Percentiles rank a stretch among this genome's conserved stretches.
Conservation (phyloP, 2,797 vertebrate genomes). For the Tenualosa thibaudeaui region DNA sequence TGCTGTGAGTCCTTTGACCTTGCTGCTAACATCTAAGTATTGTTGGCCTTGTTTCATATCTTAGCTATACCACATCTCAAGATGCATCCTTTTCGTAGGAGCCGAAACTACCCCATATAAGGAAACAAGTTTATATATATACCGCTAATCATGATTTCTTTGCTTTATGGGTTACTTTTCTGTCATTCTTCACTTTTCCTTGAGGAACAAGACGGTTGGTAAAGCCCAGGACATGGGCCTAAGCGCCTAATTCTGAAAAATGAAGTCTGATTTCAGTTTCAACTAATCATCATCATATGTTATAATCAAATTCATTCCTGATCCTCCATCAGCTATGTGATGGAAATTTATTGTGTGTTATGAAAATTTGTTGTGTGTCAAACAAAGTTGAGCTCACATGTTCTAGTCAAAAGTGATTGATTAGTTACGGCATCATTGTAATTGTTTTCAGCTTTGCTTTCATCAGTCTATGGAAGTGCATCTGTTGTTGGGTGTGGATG, state of each 20-base stretch:
- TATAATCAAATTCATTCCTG: neutral
- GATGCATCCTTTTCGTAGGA: slow-evolving; percentile 32
- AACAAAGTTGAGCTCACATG: neutral
- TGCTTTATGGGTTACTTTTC: slow-evolving; percentile 43
- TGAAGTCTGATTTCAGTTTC: neutral
- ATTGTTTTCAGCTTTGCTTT: neutral
- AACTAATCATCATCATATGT: neutral
- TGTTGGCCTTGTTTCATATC: neutral
- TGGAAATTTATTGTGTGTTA: neutral
- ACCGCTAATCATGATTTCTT: slow-evolving; percentile 27
- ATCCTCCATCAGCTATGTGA: neutral
- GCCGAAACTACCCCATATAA: slow-evolving; percentile 39
- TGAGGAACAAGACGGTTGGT: neutral
- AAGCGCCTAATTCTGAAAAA: neutral
- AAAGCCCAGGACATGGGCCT: neutral
- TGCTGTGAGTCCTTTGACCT: neutral
- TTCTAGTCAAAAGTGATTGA: neutral
- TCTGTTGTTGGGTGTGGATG: neutral
- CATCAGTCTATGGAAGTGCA: neutral
- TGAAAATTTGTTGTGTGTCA: neutral
- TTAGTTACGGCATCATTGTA: neutral
- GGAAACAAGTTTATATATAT: slow-evolving; percentile 45
- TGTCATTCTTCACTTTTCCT: slow-evolving; percentile 31
- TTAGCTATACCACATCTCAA: neutral
- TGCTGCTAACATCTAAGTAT: neutral